These are phyloP conservation scores for Tokudaia muenninki DNA, from an alignment of 2,797 vertebrate species.

Conservation along the genomic window DNA sequence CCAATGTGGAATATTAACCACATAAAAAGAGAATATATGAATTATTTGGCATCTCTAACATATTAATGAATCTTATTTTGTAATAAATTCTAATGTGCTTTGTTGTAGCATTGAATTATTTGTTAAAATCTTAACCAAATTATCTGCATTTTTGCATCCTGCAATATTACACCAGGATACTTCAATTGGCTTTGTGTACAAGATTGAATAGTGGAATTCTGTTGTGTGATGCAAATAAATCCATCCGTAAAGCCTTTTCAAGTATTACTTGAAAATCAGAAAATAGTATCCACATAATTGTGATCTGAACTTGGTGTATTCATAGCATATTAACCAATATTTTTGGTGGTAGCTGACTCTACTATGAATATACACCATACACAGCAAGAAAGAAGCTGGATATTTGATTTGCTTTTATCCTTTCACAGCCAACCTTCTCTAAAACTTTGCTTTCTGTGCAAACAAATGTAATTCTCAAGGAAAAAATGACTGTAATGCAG, in stretches of 20 bases:
- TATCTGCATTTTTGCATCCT: not conserved
- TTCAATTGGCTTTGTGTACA: not conserved
- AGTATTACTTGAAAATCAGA: not conserved
- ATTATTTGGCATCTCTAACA: not conserved
- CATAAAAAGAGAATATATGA: not conserved
- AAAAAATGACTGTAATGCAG: not conserved
- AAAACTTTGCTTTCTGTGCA: not conserved
- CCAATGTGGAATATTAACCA: not conserved
- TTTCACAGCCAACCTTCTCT: not conserved
- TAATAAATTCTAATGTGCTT: not conserved
- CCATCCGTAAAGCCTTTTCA: not conserved
- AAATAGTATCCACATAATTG: not conserved
- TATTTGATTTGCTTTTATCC: not conserved
- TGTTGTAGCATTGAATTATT: not conserved
- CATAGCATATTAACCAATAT: not conserved
- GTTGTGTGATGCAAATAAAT: not conserved
- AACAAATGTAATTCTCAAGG: not conserved
- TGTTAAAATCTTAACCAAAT: not conserved
- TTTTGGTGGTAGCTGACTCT: too few relatives aligned
- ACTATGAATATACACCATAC: rapidly evolving
- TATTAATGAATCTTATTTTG: not conserved
- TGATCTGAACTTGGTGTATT: not conserved
- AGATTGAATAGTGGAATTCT: not conserved
- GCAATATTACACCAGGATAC: not conserved
- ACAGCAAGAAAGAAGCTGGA: rapidly evolving